Conservation (phyloP, 2,888 invertebrate genomes). For the Catocala fraxini region DNA sequence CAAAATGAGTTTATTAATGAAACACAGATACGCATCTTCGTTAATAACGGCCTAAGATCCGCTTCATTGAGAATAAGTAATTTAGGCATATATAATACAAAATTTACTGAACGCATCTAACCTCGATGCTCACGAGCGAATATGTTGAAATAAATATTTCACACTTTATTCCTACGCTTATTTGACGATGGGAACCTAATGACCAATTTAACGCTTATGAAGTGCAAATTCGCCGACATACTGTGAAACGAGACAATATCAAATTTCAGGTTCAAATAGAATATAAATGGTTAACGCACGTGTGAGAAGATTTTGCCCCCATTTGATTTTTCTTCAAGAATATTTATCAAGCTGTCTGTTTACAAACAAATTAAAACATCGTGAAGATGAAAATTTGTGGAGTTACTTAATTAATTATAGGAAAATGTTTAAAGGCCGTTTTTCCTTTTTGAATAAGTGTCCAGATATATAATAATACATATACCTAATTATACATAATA, state of each 20-base stretch:
- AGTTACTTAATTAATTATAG: too few species aligned
- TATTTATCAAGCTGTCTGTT: conserved; percentile 38
- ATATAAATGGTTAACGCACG: conserved; percentile 77
- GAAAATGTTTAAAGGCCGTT: too few species aligned
- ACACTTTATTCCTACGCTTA: conserved; percentile 75
- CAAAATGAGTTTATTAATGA: too few species aligned
- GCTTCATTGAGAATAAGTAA: conserved; percentile 36
- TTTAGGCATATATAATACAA: conserved; percentile 46
- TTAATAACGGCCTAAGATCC: conserved; percentile 40
- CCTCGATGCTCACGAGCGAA: conserved; percentile 45
- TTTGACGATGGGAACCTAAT: conserved; percentile 76
- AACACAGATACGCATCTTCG: conserved; percentile 23
- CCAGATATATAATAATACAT: too few species aligned
- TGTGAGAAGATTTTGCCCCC: conserved; percentile 51
- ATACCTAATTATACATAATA: too few species aligned
- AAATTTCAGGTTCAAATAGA: conserved; percentile 81
- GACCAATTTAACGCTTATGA: conserved; percentile 85
- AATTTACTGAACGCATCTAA: conserved; percentile 48
- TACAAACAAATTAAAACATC: too few species aligned
- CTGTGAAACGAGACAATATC: conserved; percentile 80
- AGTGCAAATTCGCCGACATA: conserved; percentile 85
- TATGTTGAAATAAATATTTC: conserved; percentile 76
- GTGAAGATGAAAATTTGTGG: too few species aligned
- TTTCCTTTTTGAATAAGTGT: too few species aligned
- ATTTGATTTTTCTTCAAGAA: conserved; percentile 40